Conservation (phyloP, 1,140 invertebrate genomes). For the Drosophila littoralis region DNA sequence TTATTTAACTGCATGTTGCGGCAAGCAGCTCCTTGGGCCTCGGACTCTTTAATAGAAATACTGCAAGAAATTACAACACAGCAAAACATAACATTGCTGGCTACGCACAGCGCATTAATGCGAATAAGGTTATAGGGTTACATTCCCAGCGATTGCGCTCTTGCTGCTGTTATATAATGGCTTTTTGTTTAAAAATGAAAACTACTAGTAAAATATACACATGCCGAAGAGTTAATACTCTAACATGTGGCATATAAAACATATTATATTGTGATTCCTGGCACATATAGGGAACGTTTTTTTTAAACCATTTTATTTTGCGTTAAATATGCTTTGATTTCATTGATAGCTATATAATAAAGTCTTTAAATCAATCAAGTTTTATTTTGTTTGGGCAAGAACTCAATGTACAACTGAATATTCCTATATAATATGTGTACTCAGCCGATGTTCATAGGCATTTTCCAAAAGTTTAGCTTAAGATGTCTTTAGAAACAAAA, state of each 20-base stretch:
- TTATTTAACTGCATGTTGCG: conserved; percentile 73
- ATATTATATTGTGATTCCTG: no score
- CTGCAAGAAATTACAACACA: conserved; percentile 49
- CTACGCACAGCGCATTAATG: conserved; percentile 17
- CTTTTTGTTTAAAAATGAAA: conserved; percentile 23
- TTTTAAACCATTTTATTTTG: no score
- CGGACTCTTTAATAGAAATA: conserved; percentile 58
- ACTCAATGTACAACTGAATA: no score
- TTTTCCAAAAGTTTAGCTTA: no score
- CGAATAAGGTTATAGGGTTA: conserved; percentile 58
- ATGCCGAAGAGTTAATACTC: background rate
- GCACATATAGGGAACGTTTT: no score
- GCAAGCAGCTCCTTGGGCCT: conserved; percentile 61
- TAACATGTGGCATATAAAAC: background rate
- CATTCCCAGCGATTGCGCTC: conserved; percentile 30
- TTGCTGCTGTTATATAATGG: conserved; percentile 56
- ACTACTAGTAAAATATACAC: background rate
- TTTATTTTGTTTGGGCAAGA: no score
- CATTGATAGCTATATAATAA: no score
- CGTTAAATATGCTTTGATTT: no score
- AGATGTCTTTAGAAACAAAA: no score
- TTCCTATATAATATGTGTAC: no score
- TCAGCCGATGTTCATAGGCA: no score
- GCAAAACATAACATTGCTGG: conserved; percentile 21
- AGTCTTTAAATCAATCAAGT: no score